Evolutionary conservation across 2,113 vertebrate species (phyloP), one percentile per base, ranked within the genome.

Genomic region (Brevimyrus niger): DNA sequence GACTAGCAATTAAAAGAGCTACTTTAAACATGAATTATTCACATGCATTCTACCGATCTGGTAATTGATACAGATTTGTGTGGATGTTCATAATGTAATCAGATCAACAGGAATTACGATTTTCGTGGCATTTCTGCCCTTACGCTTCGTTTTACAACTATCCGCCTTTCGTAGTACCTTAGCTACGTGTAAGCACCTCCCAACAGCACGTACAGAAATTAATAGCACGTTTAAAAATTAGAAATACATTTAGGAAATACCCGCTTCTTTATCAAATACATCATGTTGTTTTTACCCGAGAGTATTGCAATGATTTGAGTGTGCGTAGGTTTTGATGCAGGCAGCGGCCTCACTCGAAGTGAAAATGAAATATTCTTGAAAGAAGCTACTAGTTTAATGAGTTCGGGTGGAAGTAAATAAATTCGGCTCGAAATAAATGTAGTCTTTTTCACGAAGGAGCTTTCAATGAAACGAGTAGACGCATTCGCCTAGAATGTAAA

Each of bases 101-200:
- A 73, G 9, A 85, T 73, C 46, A 47, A 46, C 9, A 76, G 42
- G 76, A 9, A 90, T 87, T 50, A 80, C 38, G 51, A 21, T 87
- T 89, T 90, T 90, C 89, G 31, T 85, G 83, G 85, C 85, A 90
- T 89, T 87, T 61, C 87, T 90, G 87, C 17, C 88, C 87, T 88
- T 51, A 87, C 47, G 50, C 76, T 48, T 10, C 65, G 38, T 44
- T 91, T 91, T 61, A 7, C 27, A 86, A 51, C 58, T 58, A 86
- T 80, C 44, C 46, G 80, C 15, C 65, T 86, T 65, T 84, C 87
- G 53, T 87, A 50, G 44, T 42, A 8, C 35, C 15, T 42, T 80
- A 42, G 35, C 35, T 80, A 19, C 73, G 13, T 19, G 35, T 19
- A 80, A 38, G 4, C 31, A 38, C n/a, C 23, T 17, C 15, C 31